Evolutionary conservation across 2,888 invertebrate species (phyloP).

Genomic region (Mesorhabditis spiculigera): DNA sequence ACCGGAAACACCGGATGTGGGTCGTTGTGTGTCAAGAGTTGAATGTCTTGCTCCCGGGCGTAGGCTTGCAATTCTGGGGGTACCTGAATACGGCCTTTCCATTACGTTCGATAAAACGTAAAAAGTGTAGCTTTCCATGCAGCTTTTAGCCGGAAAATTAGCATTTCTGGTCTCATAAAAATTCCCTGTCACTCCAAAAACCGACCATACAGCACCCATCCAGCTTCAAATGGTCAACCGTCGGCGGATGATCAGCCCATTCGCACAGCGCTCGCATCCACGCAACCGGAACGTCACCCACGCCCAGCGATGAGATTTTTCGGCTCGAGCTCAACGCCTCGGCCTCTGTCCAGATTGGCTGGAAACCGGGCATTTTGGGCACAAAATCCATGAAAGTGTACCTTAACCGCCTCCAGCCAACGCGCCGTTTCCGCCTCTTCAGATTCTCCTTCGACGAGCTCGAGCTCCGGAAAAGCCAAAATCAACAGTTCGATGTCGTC

Average conservation of each 20-base stretch:
- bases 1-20: slow-evolving; percentile 66
- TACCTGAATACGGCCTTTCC: slow-evolving; percentile 60
- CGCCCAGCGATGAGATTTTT: slow-evolving; percentile 48
- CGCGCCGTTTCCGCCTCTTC: slow-evolving; percentile 31
- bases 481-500: slow-evolving; percentile 51
- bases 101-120: neutral
- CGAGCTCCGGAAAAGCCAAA: slow-evolving; percentile 47
- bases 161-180: neutral
- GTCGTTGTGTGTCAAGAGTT: slow-evolving; percentile 90
- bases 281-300: slow-evolving; percentile 48
- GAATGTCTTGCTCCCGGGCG: slow-evolving; percentile 84
- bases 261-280: slow-evolving; percentile 35
- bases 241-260: slow-evolving; percentile 40
- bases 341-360: slow-evolving; percentile 37
- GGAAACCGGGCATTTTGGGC: neutral
- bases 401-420: slow-evolving; percentile 22
- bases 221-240: slow-evolving; percentile 50
- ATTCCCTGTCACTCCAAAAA: neutral
- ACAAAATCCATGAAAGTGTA: slow-evolving; percentile 5
- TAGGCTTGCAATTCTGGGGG: slow-evolving; percentile 84
- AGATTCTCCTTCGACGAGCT: slow-evolving; percentile 36
- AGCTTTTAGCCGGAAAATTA: neutral
- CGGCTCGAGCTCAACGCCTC: slow-evolving; percentile 40
- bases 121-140: neutral
- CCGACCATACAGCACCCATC: slow-evolving; percentile 56